phyloP scores from a whole-genome alignment of 2,888 invertebrate species.

The Callosobruchus maculatus region DNA sequence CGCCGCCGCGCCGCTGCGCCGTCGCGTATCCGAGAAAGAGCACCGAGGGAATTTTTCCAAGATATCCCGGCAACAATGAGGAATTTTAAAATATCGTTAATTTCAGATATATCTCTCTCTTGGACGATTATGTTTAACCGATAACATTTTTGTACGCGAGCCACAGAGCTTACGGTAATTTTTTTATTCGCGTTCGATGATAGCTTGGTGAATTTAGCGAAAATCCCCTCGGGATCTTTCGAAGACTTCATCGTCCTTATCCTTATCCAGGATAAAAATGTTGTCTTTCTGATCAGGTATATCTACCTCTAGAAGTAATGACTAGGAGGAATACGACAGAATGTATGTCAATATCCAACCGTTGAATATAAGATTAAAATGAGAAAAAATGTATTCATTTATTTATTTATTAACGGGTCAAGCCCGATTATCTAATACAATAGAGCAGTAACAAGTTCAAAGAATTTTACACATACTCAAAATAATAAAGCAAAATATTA shows the following conservation, averaged over 20 bases:
- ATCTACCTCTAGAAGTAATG: not conserved
- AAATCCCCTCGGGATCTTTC: not conserved
- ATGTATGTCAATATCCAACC: too few relatives aligned
- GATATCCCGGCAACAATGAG: not conserved
- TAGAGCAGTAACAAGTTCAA: too few relatives aligned
- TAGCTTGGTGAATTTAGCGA: not conserved
- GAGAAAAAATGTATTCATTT: too few relatives aligned
- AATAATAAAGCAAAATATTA: too few relatives aligned
- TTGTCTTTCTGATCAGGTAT: not conserved
- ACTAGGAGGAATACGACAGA: too few relatives aligned
- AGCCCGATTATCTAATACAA: too few relatives aligned
- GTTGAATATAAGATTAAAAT: too few relatives aligned
- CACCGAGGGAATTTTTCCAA: not conserved
- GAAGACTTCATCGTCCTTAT: not conserved
- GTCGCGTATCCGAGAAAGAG: not conserved
- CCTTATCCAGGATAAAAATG: not conserved
- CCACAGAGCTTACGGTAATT: not conserved
- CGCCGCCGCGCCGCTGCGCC: too few relatives aligned
- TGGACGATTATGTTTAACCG: not conserved
- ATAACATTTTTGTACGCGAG: not conserved
- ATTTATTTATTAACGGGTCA: too few relatives aligned
- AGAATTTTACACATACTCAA: too few relatives aligned
- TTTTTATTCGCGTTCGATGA: not conserved
- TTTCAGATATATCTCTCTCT: not conserved
- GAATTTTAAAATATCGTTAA: not conserved